Percentiles rank a stretch among this genome's conserved stretches.
Evolutionary conservation across 1,140 invertebrate genomes (phyloP).

Genomic region (Orchestia grillus): DNA sequence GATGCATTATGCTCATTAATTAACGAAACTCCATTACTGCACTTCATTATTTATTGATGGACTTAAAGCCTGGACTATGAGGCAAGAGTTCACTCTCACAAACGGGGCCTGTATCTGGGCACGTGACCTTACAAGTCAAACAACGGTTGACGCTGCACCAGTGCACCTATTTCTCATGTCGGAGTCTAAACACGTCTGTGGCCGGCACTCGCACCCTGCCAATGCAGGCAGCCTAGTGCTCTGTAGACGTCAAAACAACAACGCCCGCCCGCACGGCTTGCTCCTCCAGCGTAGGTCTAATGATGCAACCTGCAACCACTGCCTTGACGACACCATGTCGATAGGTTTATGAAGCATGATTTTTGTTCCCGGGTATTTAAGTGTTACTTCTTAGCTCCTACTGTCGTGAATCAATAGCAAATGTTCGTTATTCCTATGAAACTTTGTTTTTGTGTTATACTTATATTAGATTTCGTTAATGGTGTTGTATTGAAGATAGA

Average conservation of each 20-base stretch:
- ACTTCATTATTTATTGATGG: not conserved
- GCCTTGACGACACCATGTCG: not conserved
- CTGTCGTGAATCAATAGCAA: no score
- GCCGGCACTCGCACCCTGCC: not conserved
- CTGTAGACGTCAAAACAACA: not conserved
- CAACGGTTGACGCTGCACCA: not conserved
- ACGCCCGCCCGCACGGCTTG: not conserved
- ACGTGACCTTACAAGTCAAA: not conserved
- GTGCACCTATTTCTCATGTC: slow-evolving; percentile 25
- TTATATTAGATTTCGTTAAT: no score
- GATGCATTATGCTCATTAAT: not conserved
- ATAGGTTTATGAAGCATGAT: no score
- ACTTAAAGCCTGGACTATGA: not conserved
- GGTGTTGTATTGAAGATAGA: no score
- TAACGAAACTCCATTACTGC: not conserved
- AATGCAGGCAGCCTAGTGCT: not conserved
- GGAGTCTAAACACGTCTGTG: not conserved
- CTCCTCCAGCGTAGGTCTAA: not conserved
- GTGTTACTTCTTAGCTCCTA: no score
- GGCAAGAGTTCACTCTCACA: not conserved
- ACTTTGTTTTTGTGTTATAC: no score
- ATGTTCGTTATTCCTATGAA: no score
- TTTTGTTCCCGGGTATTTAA: no score
- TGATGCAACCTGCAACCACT: not conserved
- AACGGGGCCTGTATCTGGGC: not conserved